phyloP scores from a whole-genome alignment of 2,797 vertebrate genomes.

The Diceros bicornis region DNA sequence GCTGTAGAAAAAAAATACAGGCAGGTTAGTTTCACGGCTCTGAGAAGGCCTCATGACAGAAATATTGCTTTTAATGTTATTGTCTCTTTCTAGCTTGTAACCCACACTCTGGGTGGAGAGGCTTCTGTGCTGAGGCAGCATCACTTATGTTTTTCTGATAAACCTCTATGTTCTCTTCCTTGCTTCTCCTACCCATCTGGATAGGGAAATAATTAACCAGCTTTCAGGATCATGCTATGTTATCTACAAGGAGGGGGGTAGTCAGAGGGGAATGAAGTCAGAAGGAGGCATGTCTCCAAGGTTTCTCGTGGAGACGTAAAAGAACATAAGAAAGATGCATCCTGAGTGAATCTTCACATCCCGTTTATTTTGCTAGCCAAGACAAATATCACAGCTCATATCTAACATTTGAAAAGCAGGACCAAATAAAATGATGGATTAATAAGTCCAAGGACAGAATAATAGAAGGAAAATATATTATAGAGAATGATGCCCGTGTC shows the following conservation, averaged over 20 bases:
- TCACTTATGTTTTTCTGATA: constrained; percentile 55
- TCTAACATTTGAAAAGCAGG: constrained; percentile 82
- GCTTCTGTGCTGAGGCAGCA: not conserved
- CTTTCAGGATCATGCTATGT: constrained; percentile 46
- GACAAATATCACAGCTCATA: constrained; percentile 82
- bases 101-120: constrained; percentile 65
- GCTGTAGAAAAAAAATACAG: constrained; percentile 75
- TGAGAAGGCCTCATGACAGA: constrained; percentile 75
- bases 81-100: constrained; percentile 77
- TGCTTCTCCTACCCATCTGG: constrained; percentile 52
- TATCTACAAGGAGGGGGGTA: constrained; percentile 39
- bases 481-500: constrained; percentile 53
- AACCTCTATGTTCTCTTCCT: constrained; percentile 47
- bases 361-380: constrained; percentile 79
- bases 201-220: constrained; percentile 68
- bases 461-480: constrained; percentile 79
- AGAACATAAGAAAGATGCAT: constrained; percentile 68
- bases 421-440: constrained; percentile 83
- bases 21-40: constrained; percentile 79
- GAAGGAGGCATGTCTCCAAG: constrained; percentile 54
- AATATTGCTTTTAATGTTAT: constrained; percentile 82
- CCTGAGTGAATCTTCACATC: constrained; percentile 76
- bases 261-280: constrained; percentile 31
- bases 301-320: constrained; percentile 74
- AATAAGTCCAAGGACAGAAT: constrained; percentile 79